These are phyloP conservation scores for Etia nguti DNA, from an alignment of 2,113 vertebrate species.

Conservation along the genomic window DNA sequence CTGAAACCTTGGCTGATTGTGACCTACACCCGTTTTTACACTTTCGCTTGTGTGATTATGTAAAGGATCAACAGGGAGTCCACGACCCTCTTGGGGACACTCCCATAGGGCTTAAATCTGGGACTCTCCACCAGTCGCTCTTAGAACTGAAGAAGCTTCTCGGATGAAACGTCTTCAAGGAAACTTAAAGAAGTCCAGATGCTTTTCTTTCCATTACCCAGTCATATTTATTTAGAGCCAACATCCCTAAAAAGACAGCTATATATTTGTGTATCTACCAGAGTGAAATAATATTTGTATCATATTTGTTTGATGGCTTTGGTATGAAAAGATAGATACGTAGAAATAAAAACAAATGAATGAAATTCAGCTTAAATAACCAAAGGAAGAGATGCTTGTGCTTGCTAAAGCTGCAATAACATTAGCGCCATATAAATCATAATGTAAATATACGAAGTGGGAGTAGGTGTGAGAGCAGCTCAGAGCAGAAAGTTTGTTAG, in stretches of 20 bases:
- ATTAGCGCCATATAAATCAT: not conserved
- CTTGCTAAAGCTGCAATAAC: not conserved
- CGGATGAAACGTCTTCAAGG: too few relatives aligned
- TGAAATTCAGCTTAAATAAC: not conserved
- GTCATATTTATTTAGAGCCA: not conserved
- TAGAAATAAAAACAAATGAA: not conserved
- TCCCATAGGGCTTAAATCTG: too few relatives aligned
- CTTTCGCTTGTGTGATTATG: too few relatives aligned
- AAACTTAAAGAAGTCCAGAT: too few relatives aligned
- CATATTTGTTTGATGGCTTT: not conserved
- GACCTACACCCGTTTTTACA: too few relatives aligned
- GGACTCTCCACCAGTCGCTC: too few relatives aligned
- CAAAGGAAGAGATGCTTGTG: not conserved
- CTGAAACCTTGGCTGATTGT: too few relatives aligned
- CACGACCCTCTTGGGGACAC: too few relatives aligned
- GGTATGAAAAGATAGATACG: not conserved
- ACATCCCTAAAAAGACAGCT: not conserved
- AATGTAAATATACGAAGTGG: not conserved
- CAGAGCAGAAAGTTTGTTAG: not conserved
- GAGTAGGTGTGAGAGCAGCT: not conserved
- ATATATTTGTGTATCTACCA: not conserved
- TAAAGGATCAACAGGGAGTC: too few relatives aligned
- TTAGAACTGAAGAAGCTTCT: too few relatives aligned
- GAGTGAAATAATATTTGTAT: not conserved
- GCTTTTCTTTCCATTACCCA: too few relatives aligned